Conservation (phyloP, 1,140 invertebrate species). For the Tribolium madens region DNA sequence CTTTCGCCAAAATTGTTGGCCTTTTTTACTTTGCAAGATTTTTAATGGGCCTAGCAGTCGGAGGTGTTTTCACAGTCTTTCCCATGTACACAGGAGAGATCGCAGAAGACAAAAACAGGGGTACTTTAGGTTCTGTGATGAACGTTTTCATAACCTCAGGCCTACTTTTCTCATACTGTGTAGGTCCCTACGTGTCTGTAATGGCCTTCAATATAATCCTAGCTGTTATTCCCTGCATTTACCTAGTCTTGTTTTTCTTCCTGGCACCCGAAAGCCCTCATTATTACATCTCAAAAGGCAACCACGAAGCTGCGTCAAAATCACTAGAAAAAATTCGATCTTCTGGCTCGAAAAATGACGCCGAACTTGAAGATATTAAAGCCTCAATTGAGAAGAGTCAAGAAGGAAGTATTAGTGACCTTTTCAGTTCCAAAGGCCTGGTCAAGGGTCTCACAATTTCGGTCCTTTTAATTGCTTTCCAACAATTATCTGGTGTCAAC, state of each 20-base stretch:
- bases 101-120: slow-evolving; percentile 79
- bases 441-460: slow-evolving; percentile 78
- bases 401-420: slow-evolving; percentile 68
- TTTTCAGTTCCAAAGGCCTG: slow-evolving; percentile 70
- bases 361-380: slow-evolving; percentile 54
- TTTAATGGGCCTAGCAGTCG: slow-evolving; percentile 76
- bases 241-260: slow-evolving; percentile 74
- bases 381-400: slow-evolving; percentile 47
- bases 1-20: slow-evolving; percentile 77
- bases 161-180: slow-evolving; percentile 78
- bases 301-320: slow-evolving; percentile 72
- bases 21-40: slow-evolving; percentile 71
- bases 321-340: slow-evolving; percentile 74
- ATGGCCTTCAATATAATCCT: slow-evolving; percentile 71
- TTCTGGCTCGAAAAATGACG: slow-evolving; percentile 69
- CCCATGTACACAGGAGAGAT: slow-evolving; percentile 91
- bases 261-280: slow-evolving; percentile 86
- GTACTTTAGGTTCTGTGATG: slow-evolving; percentile 82
- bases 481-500: slow-evolving; percentile 85
- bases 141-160: slow-evolving; percentile 82
- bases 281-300: slow-evolving; percentile 72
- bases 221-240: slow-evolving; percentile 72
- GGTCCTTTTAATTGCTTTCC: slow-evolving; percentile 77
- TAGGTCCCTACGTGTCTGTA: slow-evolving; percentile 81
- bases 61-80: slow-evolving; percentile 78